Conservation (phyloP, 30 jellyfish, hydroid and myxozoan species). For the Chrysaora quinquecirrha region DNA sequence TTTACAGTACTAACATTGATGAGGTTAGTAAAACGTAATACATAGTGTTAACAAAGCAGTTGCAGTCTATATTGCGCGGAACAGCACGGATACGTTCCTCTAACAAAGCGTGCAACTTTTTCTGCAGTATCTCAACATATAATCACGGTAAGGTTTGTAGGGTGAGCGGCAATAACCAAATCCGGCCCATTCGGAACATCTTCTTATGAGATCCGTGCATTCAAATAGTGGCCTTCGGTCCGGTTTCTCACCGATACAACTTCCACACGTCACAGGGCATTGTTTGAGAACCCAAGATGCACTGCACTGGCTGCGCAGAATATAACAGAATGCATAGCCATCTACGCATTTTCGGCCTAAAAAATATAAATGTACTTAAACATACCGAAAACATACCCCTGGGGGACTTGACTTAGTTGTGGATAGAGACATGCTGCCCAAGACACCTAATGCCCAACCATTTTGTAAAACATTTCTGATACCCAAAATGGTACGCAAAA, state of each 20-base stretch:
- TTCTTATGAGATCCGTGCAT: conserved; percentile 1
- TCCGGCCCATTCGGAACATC: conserved; percentile 27
- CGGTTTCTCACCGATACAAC: neutral
- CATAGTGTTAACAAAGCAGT: no score
- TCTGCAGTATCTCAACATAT: conserved; percentile 20
- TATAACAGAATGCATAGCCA: neutral
- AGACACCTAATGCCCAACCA: neutral
- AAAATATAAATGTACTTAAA: no score
- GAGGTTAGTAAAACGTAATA: no score
- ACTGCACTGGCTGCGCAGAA: neutral
- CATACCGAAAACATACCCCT: neutral
- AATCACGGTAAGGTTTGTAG: neutral
- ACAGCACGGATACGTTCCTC: no score
- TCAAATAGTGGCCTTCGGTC: neutral
- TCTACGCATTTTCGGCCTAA: neutral
- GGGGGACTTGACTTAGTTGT: no score
- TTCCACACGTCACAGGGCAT: neutral
- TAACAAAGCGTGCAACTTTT: conserved; percentile 9
- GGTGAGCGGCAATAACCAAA: conserved; percentile 31
- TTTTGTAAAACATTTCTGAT: neutral
- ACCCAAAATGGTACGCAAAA: neutral
- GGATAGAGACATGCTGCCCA: no score
- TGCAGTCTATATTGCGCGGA: no score
- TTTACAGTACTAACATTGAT: no score
- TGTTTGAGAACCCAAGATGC: neutral